Evolutionary conservation across 2,113 vertebrate species (phyloP).

Genomic region (Murina feae): DNA sequence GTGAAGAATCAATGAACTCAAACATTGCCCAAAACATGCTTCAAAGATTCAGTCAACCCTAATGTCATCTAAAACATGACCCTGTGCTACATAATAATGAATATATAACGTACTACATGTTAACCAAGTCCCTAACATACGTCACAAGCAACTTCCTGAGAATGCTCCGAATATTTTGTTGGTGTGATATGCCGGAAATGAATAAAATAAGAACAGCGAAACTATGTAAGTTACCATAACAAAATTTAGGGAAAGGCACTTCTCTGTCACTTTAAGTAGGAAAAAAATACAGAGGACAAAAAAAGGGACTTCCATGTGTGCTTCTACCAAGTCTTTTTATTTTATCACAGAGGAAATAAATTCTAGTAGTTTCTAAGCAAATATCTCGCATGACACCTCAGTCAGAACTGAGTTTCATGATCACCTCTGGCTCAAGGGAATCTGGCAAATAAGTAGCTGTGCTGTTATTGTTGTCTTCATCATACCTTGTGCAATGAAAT

Average conservation of each 20-base stretch:
- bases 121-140: neutral
- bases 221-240: conserved; percentile 1
- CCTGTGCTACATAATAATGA: neutral
- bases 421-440: neutral
- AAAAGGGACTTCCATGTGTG: neutral
- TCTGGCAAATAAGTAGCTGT: neutral
- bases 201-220: conserved; percentile 57
- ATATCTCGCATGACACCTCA: neutral
- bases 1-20: neutral
- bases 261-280: conserved; percentile 67
- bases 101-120: neutral
- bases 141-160: neutral
- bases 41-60: neutral
- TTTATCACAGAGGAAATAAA: neutral
- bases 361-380: neutral
- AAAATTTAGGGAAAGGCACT: conserved; percentile 59
- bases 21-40: neutral
- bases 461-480: neutral
- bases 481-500: neutral
- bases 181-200: conserved; percentile 60
- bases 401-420: neutral
- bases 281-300: neutral
- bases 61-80: neutral
- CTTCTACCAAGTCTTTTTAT: neutral
- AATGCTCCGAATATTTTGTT: neutral